Base-by-base conservation (phyloP, 2,113 vertebrate genomes). In the Coptodon rendalli region DNA sequence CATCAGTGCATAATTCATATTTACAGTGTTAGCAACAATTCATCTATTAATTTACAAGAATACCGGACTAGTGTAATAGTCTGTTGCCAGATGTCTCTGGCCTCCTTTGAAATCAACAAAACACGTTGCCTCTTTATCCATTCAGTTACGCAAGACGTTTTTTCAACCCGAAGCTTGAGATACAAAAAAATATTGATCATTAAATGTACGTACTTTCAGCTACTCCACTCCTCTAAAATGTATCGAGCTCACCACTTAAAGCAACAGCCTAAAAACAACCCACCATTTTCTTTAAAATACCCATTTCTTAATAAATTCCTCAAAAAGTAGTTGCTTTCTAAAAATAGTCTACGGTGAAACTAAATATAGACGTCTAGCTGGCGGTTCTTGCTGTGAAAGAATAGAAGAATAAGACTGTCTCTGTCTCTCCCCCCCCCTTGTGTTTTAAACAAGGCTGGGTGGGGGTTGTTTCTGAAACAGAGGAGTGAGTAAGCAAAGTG, bases 401-500 rank as follows among this genome's bases (percentile, higher is more conserved):
- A 97, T 97, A 97, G 97, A 98, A 98, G 97, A 98, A 98, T 97
- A 98, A 97, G 97, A 96, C 94, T 97, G 97, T 97, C 97, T 96
- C 63, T 81, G 89, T 93, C 86, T 95, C 19, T 86, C 38, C 81
- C 56, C 78, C 68, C 27, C 48, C 79, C 86, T 76, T 84, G 68
- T 93, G 89, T 88, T 91, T 89, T 76, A 63, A 82, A 88, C 68
- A 54, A 68, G 90, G 63, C 89, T 89, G 87, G 92, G 92, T 88
- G 90, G 89, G 89, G 93, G 87, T 88, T 95, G 89, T 95, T 93
- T 95, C 94, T 91, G 89, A 94, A 94, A 90, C 73, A 53, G 86
- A 92, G 91, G 91, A 90, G 92, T 94, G 94, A 95, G 94, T 94
- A 96, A 95, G 95, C 91, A 90, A 93, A 95, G 96, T 95, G 85